Evolutionary conservation across 2,888 invertebrate species (phyloP), one percentile per base, ranked within the genome.

Genomic region (Apotomis betuletana): DNA sequence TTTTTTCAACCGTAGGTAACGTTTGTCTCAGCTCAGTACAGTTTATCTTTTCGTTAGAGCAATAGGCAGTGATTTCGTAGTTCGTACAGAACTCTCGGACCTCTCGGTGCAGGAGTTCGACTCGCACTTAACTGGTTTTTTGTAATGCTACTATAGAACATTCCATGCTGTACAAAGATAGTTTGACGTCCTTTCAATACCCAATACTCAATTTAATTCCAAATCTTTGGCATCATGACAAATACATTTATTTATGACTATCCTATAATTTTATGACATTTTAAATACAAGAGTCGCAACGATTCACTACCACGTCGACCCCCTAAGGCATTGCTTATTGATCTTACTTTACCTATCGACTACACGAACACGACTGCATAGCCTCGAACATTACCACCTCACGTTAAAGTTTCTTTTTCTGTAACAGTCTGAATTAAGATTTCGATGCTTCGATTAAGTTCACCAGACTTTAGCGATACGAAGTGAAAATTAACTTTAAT

Each of bases 361-460:
- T 4, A 59, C 5, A 59, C 44, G 44, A 59, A 59, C 12, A 59
- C 44, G 44, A 59, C 41, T 41, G 44, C 12, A 4, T n/a, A n/a
- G 44, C 13, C 38, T 3, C 8, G 13, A 12, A 44, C 41, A n/a
- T 59, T 59, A 44, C 9, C 41, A 6, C 41, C n/a, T 59, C 12
- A 6, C 9, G 4, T 59, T 59, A 59, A 59, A 44, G 59, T 9
- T 59, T 8, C 6, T 44, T 3, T 59, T 59, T 4, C 13, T 58
- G 5, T 38, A 36, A 3, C 9, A 13, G 44, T 44, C 41, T 44
- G 13, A 44, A 41, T 49, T 59, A 4, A 10, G 44, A 59, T 44
- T 59, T 59, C 58, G 58, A 38, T 58, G 36, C 38, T 58, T 38
- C 58, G 58, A 58, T 58, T 58, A 58, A 58, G 58, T 58, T 12